Conservation (phyloP, 2,797 vertebrate genomes). For the Hylomyscus alleni region DNA sequence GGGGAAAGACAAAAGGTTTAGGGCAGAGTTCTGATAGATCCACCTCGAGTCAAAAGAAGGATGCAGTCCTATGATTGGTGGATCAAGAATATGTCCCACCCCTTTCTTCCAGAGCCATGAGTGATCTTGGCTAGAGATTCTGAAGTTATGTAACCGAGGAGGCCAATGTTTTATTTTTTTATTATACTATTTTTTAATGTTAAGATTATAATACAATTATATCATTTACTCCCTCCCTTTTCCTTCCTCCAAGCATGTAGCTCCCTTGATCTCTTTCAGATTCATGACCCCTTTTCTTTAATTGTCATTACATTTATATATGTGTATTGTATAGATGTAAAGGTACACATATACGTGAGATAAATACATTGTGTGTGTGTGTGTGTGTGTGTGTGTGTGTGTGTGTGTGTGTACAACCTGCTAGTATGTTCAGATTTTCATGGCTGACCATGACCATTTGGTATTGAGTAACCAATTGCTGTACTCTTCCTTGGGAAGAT, state of each 20-base stretch:
- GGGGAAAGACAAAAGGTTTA: neutral
- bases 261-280: neutral
- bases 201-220: neutral
- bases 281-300: neutral
- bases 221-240: neutral
- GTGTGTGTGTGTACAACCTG: neutral
- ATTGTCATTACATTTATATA: neutral
- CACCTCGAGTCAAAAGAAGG: neutral
- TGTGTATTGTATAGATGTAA: neutral
- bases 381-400: too few relatives aligned
- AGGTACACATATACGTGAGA: neutral
- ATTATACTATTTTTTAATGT: neutral
- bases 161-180: neutral
- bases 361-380: neutral
- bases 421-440: too few relatives aligned
- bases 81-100: neutral
- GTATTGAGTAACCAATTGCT: neutral
- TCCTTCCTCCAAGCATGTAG: neutral
- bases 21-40: neutral
- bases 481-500: neutral
- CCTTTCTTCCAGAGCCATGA: neutral
- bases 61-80: slow-evolving; percentile 28
- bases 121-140: neutral
- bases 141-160: neutral
- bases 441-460: neutral